Percentiles rank a stretch among this genome's conserved stretches.
These are phyloP conservation scores for Uropsilus gracilis DNA, from an alignment of 2,113 vertebrate species.

Conservation along the genomic window DNA sequence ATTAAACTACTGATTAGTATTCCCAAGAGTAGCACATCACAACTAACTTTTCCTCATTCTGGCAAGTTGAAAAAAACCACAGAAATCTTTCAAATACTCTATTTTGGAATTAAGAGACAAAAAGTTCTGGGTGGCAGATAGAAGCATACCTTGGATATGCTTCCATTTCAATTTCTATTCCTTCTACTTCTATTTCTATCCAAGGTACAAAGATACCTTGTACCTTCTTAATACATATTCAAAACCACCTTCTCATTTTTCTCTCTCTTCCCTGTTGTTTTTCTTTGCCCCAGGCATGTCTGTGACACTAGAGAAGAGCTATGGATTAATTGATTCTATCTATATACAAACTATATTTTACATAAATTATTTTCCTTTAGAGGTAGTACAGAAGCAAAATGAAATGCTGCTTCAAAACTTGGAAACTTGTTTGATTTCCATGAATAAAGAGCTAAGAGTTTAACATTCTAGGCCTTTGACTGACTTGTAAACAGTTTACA, in stretches of 20 bases:
- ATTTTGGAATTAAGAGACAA: neutral
- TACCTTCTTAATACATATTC: neutral
- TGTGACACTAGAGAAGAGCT: neutral
- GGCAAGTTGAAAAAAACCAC: neutral
- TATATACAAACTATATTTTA: neutral
- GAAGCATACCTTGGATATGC: neutral
- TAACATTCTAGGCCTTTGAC: neutral
- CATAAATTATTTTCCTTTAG: neutral
- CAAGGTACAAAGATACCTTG: no score
- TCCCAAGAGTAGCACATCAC: neutral
- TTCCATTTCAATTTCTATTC: no score
- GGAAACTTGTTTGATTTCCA: neutral
- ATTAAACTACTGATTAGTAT: constrained; percentile 10
- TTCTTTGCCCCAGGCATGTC: neutral
- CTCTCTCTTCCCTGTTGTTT: neutral
- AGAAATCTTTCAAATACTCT: neutral
- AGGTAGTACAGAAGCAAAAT: neutral
- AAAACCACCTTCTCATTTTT: neutral
- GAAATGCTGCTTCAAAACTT: neutral
- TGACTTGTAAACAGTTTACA: neutral
- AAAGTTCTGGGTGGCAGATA: neutral
- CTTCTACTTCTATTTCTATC: no score
- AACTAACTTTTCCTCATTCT: neutral
- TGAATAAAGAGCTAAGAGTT: neutral
- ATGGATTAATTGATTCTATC: neutral